Conservation (phyloP, 2,797 vertebrate species). For the Danio choprae region DNA sequence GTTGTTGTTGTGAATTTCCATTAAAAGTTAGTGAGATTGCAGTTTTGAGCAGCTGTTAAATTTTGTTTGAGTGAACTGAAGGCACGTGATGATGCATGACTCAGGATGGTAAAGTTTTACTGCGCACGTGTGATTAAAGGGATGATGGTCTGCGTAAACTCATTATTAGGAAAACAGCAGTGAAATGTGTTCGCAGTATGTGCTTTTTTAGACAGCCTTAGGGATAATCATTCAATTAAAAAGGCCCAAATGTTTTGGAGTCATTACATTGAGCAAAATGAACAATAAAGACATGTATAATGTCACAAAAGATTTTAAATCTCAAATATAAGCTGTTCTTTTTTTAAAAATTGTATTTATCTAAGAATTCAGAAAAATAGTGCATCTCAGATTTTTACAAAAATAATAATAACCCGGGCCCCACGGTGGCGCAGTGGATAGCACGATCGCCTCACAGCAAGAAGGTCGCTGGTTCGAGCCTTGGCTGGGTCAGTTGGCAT, state of each 20-base stretch:
- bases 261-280: not conserved
- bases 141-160: not conserved
- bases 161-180: constrained; percentile 12
- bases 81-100: constrained; percentile 41
- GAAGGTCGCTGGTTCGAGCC: too few species aligned
- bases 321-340: not conserved
- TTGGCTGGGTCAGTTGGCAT: too few species aligned
- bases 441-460: too few species aligned
- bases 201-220: not conserved
- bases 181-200: constrained; percentile 19
- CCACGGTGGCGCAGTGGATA: too few species aligned
- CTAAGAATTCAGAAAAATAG: not conserved
- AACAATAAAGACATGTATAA: too few species aligned
- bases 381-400: not conserved
- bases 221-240: not conserved
- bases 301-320: not conserved
- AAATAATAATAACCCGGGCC: too few species aligned
- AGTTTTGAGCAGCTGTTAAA: constrained; percentile 34
- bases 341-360: not conserved
- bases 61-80: constrained; percentile 40
- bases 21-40: constrained; percentile 45
- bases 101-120: constrained; percentile 48
- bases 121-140: constrained; percentile 35
- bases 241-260: not conserved
- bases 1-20: constrained; percentile 32